These are phyloP conservation scores for Seriola rivoliana DNA, from an alignment of 2,113 vertebrate genomes.

Conservation along the genomic window DNA sequence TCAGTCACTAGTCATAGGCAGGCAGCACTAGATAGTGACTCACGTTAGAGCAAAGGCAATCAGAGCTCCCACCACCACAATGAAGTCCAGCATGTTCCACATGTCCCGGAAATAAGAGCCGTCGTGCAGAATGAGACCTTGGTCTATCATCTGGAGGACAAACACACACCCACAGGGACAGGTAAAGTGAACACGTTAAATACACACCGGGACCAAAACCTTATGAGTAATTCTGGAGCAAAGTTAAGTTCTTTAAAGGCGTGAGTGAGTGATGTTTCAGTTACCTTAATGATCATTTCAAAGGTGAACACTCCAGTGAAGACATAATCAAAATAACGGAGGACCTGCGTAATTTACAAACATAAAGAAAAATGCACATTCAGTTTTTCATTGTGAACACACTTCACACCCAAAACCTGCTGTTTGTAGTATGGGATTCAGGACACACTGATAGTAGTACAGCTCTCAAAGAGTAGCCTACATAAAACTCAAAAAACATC, in stretches of 20 bases:
- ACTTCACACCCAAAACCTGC: too few relatives aligned
- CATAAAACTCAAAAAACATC: neutral
- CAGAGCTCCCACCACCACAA: slow-evolving; percentile 96
- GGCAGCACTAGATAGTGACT: slow-evolving; percentile 82
- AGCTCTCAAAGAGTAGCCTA: too few relatives aligned
- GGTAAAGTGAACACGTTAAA: neutral
- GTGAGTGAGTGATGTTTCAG: neutral
- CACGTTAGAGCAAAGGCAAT: slow-evolving; percentile 98
- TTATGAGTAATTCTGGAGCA: neutral
- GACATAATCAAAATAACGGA: slow-evolving; percentile 98
- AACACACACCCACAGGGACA: slow-evolving; percentile 5
- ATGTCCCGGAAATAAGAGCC: slow-evolving; percentile 98
- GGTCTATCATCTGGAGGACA: slow-evolving; percentile 94
- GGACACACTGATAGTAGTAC: too few relatives aligned
- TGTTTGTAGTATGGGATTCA: too few relatives aligned
- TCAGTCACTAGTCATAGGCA: slow-evolving; percentile 72
- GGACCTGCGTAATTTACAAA: slow-evolving; percentile 85
- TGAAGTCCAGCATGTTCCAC: slow-evolving; percentile 99
- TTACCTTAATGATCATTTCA: slow-evolving; percentile 98
- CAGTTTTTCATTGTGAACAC: too few relatives aligned
- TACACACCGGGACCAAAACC: neutral
- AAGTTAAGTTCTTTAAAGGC: neutral
- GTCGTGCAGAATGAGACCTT: slow-evolving; percentile 96
- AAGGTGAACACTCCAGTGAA: slow-evolving; percentile 99
- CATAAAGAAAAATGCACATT: neutral